These are phyloP conservation scores for Trachemys scripta DNA, from an alignment of 2,113 vertebrate genomes.

Conservation along the genomic window DNA sequence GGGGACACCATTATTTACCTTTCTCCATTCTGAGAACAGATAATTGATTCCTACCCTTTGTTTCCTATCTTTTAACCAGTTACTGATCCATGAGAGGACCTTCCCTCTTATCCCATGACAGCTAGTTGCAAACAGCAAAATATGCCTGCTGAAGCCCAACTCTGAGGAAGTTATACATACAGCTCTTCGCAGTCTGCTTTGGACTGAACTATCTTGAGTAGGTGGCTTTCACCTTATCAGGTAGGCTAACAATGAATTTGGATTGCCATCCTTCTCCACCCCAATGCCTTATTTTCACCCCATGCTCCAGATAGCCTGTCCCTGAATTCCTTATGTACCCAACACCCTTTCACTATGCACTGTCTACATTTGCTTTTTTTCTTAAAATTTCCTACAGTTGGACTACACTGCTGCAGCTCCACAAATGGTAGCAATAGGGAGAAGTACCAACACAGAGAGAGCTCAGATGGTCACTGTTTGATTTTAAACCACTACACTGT, in stretches of 20 bases:
- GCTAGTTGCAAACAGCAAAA: neutral
- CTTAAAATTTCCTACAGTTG: neutral
- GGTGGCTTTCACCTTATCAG: neutral
- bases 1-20: no score
- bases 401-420: neutral
- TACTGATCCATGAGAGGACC: no score
- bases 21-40: no score
- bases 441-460: neutral
- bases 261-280: neutral
- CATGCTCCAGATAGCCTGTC: neutral
- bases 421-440: neutral
- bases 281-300: neutral
- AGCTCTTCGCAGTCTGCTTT: neutral
- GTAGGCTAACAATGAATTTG: neutral
- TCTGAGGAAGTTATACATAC: neutral
- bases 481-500: neutral
- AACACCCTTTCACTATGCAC: neutral
- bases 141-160: neutral
- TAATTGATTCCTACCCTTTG: no score
- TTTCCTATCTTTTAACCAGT: no score
- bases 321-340: neutral
- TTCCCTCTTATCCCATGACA: no score
- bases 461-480: neutral
- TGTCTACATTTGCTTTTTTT: neutral
- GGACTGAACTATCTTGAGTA: no score